Percentiles rank a stretch among this genome's conserved stretches.
phyloP scores from a whole-genome alignment of 2,797 vertebrate species.

The Oreochromis grahami region DNA sequence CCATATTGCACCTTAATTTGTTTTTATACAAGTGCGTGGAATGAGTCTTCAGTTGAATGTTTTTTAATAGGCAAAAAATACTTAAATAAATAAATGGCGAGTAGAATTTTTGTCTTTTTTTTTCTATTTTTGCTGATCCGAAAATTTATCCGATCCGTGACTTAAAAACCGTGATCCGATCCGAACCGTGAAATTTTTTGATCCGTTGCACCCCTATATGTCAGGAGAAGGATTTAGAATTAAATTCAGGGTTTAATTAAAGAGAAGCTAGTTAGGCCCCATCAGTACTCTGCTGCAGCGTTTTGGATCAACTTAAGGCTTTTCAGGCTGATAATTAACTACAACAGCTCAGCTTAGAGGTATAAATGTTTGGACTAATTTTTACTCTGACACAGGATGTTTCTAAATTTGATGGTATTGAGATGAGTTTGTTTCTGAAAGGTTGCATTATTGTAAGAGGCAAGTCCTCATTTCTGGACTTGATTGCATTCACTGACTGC shows the following conservation, averaged over 20 bases:
- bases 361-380: not conserved
- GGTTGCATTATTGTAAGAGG: not conserved
- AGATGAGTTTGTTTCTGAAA: not conserved
- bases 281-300: not conserved
- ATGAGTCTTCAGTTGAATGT: too few species aligned
- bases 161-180: too few species aligned
- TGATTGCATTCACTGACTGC: not conserved
- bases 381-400: not conserved
- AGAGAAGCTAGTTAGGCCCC: not conserved
- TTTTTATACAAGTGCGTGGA: too few species aligned
- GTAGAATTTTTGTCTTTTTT: too few species aligned
- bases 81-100: too few species aligned
- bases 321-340: not conserved
- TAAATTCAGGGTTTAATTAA: not conserved
- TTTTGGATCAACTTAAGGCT: not conserved
- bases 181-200: too few species aligned
- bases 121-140: too few species aligned
- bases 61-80: too few species aligned
- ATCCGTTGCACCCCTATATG: too few species aligned
- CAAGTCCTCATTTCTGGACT: not conserved
- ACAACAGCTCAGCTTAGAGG: rapidly evolving
- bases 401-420: not conserved
- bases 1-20: too few species aligned
- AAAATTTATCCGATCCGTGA: too few species aligned
- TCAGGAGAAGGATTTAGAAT: not conserved